Conservation (phyloP, 2,113 vertebrate species). For the Arizona elegans region DNA sequence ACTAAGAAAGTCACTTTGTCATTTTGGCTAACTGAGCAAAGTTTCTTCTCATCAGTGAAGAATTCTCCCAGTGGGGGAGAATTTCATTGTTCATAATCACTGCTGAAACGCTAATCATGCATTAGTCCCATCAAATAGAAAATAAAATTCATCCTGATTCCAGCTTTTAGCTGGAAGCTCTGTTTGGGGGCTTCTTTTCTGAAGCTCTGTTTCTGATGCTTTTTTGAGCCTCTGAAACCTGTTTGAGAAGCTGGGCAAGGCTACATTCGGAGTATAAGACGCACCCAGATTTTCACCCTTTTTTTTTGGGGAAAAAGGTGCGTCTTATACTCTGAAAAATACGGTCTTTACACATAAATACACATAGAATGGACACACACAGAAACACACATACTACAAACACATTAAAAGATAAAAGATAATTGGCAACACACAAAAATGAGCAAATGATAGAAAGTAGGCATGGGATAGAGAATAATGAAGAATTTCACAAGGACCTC, state of each 20-base stretch:
- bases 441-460: not conserved
- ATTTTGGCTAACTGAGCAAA: not conserved
- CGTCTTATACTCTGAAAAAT: no score
- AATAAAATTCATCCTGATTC: not conserved
- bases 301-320: no score
- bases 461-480: not conserved
- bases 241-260: no score
- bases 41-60: not conserved
- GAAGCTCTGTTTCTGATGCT: no score
- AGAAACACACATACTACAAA: not conserved
- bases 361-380: not conserved
- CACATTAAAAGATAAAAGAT: not conserved
- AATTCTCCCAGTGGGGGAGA: not conserved
- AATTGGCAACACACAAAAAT: not conserved
- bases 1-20: not conserved
- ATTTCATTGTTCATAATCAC: not conserved
- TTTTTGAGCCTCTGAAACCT: no score
- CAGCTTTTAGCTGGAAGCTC: not conserved
- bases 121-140: not conserved
- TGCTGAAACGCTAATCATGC: not conserved
- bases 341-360: not conserved
- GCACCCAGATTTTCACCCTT: no score
- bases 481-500: not conserved
- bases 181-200: no score
- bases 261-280: no score